A percentile compares a stretch with the other conserved stretches of the same genome.
Conservation (phyloP, 2,888 invertebrate genomes). For the Cantharis lateralis region DNA sequence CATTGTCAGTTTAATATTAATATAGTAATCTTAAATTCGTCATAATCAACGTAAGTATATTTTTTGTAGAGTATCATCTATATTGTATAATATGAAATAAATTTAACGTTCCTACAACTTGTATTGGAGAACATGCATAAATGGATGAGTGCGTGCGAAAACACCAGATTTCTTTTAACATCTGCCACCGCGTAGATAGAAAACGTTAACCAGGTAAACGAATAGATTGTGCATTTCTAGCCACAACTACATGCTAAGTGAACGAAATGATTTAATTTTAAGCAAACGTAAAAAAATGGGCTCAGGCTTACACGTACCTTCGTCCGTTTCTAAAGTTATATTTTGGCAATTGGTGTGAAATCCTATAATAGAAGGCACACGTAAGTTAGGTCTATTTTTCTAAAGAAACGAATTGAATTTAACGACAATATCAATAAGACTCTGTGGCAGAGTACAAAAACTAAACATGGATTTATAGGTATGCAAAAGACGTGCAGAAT, state of each 20-base stretch:
- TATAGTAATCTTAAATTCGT: slow-evolving; percentile 10
- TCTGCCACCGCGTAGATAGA: slow-evolving; percentile 32
- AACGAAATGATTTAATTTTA: slow-evolving; percentile 25
- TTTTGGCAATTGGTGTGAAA: slow-evolving; percentile 56
- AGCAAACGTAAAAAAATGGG: slow-evolving; percentile 42
- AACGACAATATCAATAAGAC: slow-evolving; percentile 7
- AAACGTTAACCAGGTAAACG: slow-evolving; percentile 33
- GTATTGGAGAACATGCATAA: slow-evolving; percentile 43
- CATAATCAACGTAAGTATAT: slow-evolving; percentile 20
- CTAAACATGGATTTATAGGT: slow-evolving; percentile 12
- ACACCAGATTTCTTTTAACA: slow-evolving; percentile 32
- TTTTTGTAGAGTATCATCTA: not conserved
- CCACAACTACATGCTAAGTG: slow-evolving; percentile 33
- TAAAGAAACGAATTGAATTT: slow-evolving; percentile 10
- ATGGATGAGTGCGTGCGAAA: slow-evolving; percentile 44
- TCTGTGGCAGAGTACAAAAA: slow-evolving; percentile 10
- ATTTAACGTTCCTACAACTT: slow-evolving; percentile 31
- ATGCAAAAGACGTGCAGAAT: slow-evolving; percentile 6
- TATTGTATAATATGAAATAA: slow-evolving; percentile 21
- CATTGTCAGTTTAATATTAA: not conserved
- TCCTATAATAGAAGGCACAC: slow-evolving; percentile 54
- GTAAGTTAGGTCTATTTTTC: slow-evolving; percentile 42
- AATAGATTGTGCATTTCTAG: slow-evolving; percentile 34
- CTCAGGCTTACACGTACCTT: slow-evolving; percentile 51
- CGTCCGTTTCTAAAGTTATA: slow-evolving; percentile 54